Evolutionary conservation across 2,113 vertebrate genomes (phyloP), one percentile per base, ranked within the genome.

Genomic region (Rhineura floridana): DNA sequence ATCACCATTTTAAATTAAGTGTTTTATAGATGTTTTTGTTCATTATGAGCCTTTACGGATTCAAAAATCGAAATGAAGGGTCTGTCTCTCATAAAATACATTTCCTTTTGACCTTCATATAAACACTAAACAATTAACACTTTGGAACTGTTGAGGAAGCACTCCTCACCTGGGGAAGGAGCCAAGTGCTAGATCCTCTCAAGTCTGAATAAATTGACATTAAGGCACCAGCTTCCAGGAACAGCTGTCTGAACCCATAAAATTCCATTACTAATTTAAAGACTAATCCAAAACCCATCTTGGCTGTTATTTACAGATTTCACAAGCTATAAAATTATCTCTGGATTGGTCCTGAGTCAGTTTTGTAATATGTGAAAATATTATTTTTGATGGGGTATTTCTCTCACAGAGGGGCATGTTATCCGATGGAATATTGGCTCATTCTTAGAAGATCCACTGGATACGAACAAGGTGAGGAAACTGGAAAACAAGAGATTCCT

Each of bases 381-480:
- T 50, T 62, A 59, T 36, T 81, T 78, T 81, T 15, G 79, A 75
- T 81, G 33, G 17, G 44, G 10, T 1, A 3, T 75, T 91, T 88
- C 28, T 89, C 19, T 76, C 87, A 91, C 92, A 97, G 97, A 96
- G 59, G 96, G 96, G 86, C 78, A 95, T 6, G 36, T 96, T 76
- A 94, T 95, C 87, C 0, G 83, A 79, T 97, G 94, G 95, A 95
- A 75, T 75, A 86, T 97, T 33, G 44, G 87, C 44, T 96, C 95
- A 62, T 97, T 96, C 91, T 90, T 97, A 81, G 92, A 96, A 90
- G 83, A 94, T 42, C 91, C 95, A 88, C 81, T 91, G 55, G 94
- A 95, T n/a, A 90, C 17, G 78, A 92, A 88, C 89, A 97, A 96
- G 87, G 95, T 97, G 95, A 96, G 94, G 25, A 89, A 89, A 88